Evolutionary conservation across 1,140 invertebrate genomes (phyloP), one percentile per base, ranked within the genome.

Genomic region (Brachionus koreanus): DNA sequence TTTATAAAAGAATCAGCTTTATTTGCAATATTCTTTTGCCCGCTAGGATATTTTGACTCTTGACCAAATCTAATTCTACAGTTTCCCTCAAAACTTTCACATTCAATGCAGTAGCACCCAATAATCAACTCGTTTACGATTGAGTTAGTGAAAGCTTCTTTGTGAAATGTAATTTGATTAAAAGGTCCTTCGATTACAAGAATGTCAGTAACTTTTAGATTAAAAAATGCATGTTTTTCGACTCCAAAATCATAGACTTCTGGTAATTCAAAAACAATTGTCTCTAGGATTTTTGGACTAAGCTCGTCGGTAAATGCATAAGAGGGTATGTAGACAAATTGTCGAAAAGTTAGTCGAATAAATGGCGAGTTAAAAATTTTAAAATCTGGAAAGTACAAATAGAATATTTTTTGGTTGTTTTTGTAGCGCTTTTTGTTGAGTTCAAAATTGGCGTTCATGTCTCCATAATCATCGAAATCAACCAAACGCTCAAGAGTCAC

Each of bases 341-440:
- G 25, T 42, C 12, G 19, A 6, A 79, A 5, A 0, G 76, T 61
- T 1, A 61, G 52, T 37, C 76, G 6, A 12, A 65, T 61, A 65
- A 29, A 79, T 25, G 76, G 76, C 10, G 76, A 39, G 33, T 61
- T 79, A 12, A 79, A 35, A 19, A 61, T 23, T 25, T 79, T 23
- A 79, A 79, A 79, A 61, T 79, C 35, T 0, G 76, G 76, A 65
- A 79, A 79, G 61, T 79, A 61, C 19, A 79, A 29, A 65, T 79
- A 79, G 10, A 79, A 65, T 7, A 33, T 23, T 39, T 79, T 79
- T 19, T 35, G 13, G 13, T 65, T 79, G 23, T 79, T 57, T 5
- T 25, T 29, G 12, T 42, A 65, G 12, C 61, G 46, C 12, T 61
- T 65, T 79, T 65, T 57, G 33, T 79, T 65, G 0, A 79, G 61